phyloP scores from a whole-genome alignment of 2,797 vertebrate species.

The Synaphobranchus kaupii region DNA sequence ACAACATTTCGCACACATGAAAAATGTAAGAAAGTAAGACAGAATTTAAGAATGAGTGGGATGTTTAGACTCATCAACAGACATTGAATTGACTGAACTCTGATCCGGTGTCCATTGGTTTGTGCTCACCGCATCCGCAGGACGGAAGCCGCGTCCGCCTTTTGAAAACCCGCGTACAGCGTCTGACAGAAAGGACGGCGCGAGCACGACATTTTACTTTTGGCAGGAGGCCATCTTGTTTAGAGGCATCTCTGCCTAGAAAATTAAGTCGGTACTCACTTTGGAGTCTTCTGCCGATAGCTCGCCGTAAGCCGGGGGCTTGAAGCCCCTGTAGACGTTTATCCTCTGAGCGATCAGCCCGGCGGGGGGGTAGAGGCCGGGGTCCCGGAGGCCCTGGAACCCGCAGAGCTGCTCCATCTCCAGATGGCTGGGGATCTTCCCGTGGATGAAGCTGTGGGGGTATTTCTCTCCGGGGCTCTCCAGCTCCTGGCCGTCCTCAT shows the following conservation, averaged over 20 bases:
- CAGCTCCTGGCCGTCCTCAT: slow-evolving; percentile 91
- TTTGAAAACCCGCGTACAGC: neutral
- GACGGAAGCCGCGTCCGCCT: neutral
- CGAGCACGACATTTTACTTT: neutral
- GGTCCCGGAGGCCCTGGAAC: slow-evolving; percentile 61
- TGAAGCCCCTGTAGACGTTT: slow-evolving; percentile 84
- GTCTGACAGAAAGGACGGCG: neutral
- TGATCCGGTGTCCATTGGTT: neutral
- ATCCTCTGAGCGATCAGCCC: slow-evolving; percentile 87
- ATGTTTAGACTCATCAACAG: neutral
- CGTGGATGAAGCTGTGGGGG: slow-evolving; percentile 82
- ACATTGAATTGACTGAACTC: neutral
- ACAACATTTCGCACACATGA: neutral
- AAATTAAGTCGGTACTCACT: slow-evolving; percentile 68
- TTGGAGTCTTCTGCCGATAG: slow-evolving; percentile 59
- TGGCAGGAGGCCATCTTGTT: neutral
- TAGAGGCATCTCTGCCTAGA: neutral
- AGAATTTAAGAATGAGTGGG: neutral
- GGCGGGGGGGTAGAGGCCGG: slow-evolving; percentile 64
- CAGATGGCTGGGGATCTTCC: slow-evolving; percentile 75
- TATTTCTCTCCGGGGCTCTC: slow-evolving; percentile 88
- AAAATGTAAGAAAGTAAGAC: neutral
- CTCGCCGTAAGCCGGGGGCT: slow-evolving; percentile 63
- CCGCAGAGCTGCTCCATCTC: slow-evolving; percentile 73
- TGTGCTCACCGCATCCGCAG: neutral